Evolutionary conservation across 1,140 invertebrate genomes (phyloP), one percentile per base, ranked within the genome.

Genomic region (Bombus consobrinus): DNA sequence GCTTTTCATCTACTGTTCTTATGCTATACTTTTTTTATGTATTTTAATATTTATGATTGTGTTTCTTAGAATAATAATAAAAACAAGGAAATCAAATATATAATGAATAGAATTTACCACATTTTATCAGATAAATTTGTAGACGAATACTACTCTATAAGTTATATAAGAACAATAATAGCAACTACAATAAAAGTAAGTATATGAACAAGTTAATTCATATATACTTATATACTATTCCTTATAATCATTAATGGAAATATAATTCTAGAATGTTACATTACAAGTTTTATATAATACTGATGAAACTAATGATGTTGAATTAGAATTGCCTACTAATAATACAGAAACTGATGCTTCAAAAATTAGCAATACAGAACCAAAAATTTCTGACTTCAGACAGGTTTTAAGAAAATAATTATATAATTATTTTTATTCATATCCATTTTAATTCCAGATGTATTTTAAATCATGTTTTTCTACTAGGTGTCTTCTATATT

Each of bases 91-190:
- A 90, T 94, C 9, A 94, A 94, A 77, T 87, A 81, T 28, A 92
- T 94, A 39, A 94, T 94, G 93, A 93, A 93, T 34, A 89, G 85
- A 83, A 92, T 91, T 18, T 94, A 94, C 86, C 87, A 92, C 28
- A 83, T 85, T 34, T 86, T 94, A n/a, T 79, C 91, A 73, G 85
- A 90, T 39, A 91, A 88, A 86, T 93, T 94, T 81, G 90, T 88
- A 12, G 89, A 93, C 72, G 91, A 93, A 74, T 92, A 86, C 32
- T 93, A 92, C 53, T 85, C 88, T 41, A 90, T 85, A 22, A 87
- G 89, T 75, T 92, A 89, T 83, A 92, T 94, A 59, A 94, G 90
- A 82, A 81, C 89, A 39, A 92, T 89, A 64, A 89, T 94, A 41
- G 92, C 90, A 39, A 87, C 41, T 43, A 94, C 91, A 66, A 92